Evolutionary conservation across 2,888 invertebrate species (phyloP).

Genomic region (Drosophila tanythrix): DNA sequence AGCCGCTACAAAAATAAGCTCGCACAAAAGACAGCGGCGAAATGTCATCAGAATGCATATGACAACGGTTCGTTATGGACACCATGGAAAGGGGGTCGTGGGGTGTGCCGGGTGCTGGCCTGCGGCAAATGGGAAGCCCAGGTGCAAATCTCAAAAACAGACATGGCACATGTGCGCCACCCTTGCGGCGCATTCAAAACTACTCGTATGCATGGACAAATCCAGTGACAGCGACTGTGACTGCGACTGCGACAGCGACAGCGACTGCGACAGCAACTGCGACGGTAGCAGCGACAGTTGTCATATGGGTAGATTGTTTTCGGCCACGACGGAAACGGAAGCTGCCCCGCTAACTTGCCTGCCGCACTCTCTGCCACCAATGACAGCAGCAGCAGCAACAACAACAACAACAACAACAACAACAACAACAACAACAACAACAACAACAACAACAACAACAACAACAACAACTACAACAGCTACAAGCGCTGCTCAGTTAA

Average conservation of each 20-base stretch:
- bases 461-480: conserved; percentile 26
- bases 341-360: conserved; percentile 69
- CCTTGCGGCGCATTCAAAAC: conserved; percentile 65
- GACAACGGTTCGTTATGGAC: conserved; percentile 65
- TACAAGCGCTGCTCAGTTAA: conserved; percentile 61
- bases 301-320: conserved; percentile 78
- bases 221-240: conserved; percentile 37
- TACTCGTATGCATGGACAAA: conserved; percentile 50
- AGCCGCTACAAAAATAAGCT: conserved; percentile 70
- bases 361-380: conserved; percentile 30
- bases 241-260: conserved; percentile 28
- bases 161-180: conserved; percentile 65
- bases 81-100: background rate
- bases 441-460: conserved; percentile 30
- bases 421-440: conserved; percentile 27
- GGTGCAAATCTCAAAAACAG: conserved; percentile 66
- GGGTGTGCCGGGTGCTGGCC: background rate
- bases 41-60: conserved; percentile 82
- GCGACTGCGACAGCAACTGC: conserved; percentile 35
- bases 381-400: conserved; percentile 33
- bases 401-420: conserved; percentile 32
- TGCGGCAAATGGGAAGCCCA: conserved; percentile 31
- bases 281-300: conserved; percentile 63
- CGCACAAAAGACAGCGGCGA: conserved; percentile 66
- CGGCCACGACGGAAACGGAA: conserved; percentile 72